Conservation (phyloP, 2,797 vertebrate species). For the Galago senegalensis region DNA sequence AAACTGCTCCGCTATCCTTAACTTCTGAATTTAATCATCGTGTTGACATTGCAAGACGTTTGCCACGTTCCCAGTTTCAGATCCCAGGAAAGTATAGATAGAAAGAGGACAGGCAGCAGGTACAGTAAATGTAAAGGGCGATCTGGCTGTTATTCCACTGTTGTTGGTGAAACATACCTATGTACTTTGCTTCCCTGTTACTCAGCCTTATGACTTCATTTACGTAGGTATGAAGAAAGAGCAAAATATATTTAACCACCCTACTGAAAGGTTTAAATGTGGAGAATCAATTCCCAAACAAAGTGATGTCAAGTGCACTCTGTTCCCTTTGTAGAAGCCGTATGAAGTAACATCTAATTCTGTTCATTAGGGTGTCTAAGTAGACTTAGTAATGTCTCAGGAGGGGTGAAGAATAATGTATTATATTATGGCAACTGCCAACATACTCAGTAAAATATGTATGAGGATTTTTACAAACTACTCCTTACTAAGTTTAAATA, state of each 20-base stretch:
- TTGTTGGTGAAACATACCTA: neutral
- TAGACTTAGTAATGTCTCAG: slow-evolving; percentile 67
- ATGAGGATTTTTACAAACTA: neutral
- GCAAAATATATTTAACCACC: neutral
- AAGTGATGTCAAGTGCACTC: neutral
- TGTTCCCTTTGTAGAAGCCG: neutral
- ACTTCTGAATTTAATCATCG: neutral
- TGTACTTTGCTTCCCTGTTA: neutral
- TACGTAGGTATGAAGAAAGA: neutral
- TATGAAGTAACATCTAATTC: slow-evolving; percentile 69
- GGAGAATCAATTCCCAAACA: neutral
- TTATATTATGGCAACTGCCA: neutral
- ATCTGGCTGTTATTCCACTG: neutral
- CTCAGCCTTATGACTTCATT: neutral
- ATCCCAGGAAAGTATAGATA: neutral
- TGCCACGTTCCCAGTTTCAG: neutral
- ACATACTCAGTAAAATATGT: neutral
- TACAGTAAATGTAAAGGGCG: neutral
- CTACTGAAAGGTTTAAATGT: neutral
- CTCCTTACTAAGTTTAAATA: slow-evolving; percentile 2
- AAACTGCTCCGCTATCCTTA: neutral
- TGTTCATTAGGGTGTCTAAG: slow-evolving; percentile 13
- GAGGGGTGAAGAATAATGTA: slow-evolving; percentile 48
- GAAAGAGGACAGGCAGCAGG: neutral
- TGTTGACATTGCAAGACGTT: neutral